These are phyloP conservation scores for Odontamblyopus rebecca DNA, from an alignment of 2,797 vertebrate genomes.

Conservation along the genomic window DNA sequence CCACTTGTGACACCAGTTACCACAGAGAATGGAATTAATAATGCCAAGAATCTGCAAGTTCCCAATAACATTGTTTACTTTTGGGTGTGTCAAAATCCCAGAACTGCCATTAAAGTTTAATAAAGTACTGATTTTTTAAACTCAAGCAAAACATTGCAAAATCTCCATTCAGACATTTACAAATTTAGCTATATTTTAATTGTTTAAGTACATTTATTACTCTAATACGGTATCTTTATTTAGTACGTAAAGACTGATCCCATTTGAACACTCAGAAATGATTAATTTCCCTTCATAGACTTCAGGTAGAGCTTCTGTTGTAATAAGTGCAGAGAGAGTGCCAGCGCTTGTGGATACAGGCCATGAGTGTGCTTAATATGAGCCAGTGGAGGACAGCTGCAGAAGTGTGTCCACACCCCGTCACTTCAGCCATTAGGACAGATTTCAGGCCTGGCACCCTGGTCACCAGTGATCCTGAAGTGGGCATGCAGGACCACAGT, in stretches of 20 bases:
- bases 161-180: neutral
- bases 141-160: neutral
- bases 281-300: slow-evolving; percentile 40
- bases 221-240: neutral
- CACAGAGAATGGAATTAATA: neutral
- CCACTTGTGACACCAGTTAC: neutral
- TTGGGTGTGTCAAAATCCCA: neutral
- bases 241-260: neutral
- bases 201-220: neutral
- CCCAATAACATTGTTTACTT: neutral
- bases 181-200: neutral
- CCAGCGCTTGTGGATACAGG: slow-evolving; percentile 12
- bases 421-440: slow-evolving; percentile 48
- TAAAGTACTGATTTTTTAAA: neutral
- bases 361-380: slow-evolving; percentile 2
- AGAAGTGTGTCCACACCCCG: slow-evolving; percentile 55
- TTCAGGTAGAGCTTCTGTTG: slow-evolving; percentile 40
- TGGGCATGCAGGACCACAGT: slow-evolving; percentile 47
- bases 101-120: neutral
- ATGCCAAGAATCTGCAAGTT: neutral
- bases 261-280: slow-evolving; percentile 1
- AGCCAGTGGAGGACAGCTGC: slow-evolving; percentile 52
- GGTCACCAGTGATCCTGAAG: slow-evolving; percentile 58
- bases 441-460: slow-evolving; percentile 52
- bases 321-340: slow-evolving; percentile 43